Evolutionary conservation across 2,797 vertebrate genomes (phyloP), one percentile per base, ranked within the genome.

Genomic region (Yasuhikotakia modesta): DNA sequence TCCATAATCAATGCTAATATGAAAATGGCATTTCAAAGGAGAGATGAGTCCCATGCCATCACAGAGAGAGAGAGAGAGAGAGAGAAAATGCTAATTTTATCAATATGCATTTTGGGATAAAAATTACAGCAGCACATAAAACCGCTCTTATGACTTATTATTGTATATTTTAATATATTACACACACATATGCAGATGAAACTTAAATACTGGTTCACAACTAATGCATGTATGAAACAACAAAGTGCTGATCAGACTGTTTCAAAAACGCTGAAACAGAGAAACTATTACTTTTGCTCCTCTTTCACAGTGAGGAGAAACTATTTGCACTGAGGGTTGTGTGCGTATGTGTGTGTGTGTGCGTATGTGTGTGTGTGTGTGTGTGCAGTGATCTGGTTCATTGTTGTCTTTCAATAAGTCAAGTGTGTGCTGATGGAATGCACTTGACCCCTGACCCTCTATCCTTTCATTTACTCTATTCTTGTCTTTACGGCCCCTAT

Each of bases 1-100:
- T 65, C 65, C 85, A 80, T 82, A 83, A 84, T 85, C 87, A 88
- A 90, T 90, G 86, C 67, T 92, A 91, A 92, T 89, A 73, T 85
- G 64, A 87, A 86, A 83, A 88, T 78, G 82, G 78, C 85, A 83
- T 88, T 87, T 88, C 79, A 89, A 72, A 82, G 84, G 64, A 90
- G 84, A 85, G 85, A 86, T 87, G 86, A 89, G 86, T 76, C 82
- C 74, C 80, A 55, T 80, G 83, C 85, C 48, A 60, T 73, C 60
- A 83, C 78, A 76, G 73, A 50, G 68, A 79, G 70, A 73, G 64
- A 0, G 24, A 5, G 63, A 74, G 46, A 16, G 19, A 76, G 17
- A 65, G 32, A 35, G 19, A 45, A n/a, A n/a, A n/a, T n/a, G n/a
- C n/a, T n/a, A n/a, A n/a, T n/a, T n/a, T n/a, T n/a, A n/a, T n/a